Conservation (phyloP, 2,113 vertebrate species). For the Dinomys branickii region DNA sequence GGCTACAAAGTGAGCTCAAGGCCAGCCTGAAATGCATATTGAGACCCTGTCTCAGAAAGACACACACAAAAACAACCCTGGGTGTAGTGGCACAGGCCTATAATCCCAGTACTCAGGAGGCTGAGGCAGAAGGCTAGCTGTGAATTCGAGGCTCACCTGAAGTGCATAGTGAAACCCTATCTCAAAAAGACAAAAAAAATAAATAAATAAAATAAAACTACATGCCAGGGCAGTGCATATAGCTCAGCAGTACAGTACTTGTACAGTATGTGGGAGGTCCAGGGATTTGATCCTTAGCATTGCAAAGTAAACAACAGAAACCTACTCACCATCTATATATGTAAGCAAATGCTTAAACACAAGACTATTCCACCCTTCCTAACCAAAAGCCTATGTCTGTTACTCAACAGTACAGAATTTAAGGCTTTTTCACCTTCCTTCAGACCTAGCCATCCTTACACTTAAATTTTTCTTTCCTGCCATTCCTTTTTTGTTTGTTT, state of each 20-base stretch:
- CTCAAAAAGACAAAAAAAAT: too few relatives aligned
- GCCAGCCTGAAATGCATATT: neutral
- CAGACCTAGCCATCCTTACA: neutral
- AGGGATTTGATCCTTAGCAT: neutral
- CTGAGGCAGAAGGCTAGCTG: too few relatives aligned
- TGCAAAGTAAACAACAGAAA: neutral
- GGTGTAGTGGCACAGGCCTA: too few relatives aligned
- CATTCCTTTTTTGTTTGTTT: neutral
- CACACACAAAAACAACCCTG: neutral
- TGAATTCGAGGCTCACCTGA: too few relatives aligned
- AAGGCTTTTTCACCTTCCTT: slow-evolving; percentile 40
- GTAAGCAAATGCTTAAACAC: neutral
- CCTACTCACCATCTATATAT: neutral
- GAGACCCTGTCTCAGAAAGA: neutral
- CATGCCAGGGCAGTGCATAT: neutral
- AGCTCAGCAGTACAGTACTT: neutral
- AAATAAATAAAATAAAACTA: neutral
- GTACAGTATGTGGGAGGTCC: neutral
- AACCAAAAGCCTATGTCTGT: slow-evolving; percentile 40
- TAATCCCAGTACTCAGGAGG: too few relatives aligned
- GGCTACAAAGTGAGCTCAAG: neutral
- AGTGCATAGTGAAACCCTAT: too few relatives aligned
- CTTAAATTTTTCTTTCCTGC: slow-evolving; percentile 44
- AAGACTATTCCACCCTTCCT: slow-evolving; percentile 20
- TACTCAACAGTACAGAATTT: slow-evolving; percentile 33